A percentile compares a stretch with the other conserved stretches of the same genome.
Conservation (phyloP, 30 jellyfish, hydroid and myxozoan species). For the Calvadosia cruxmelitensis region DNA sequence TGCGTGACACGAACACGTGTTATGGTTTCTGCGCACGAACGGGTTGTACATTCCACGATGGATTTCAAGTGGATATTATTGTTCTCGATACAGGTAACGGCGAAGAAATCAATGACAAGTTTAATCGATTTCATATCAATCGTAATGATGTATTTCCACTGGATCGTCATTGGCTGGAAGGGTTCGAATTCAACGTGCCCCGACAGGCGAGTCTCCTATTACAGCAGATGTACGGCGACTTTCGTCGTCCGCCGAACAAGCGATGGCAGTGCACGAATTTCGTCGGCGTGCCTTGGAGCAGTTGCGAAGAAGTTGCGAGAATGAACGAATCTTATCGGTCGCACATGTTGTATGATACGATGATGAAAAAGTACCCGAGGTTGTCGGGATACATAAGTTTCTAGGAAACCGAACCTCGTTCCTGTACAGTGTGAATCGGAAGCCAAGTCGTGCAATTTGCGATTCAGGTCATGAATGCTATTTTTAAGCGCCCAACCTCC, state of each 20-base stretch:
- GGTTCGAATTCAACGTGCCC: conserved; percentile 46
- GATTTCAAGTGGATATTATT: conserved; percentile 59
- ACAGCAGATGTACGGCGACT: conserved; percentile 21
- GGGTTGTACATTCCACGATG: conserved; percentile 75
- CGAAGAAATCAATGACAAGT: not conserved
- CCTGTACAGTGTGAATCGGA: no score
- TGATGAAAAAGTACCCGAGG: not conserved
- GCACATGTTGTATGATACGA: not conserved
- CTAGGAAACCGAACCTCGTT: no score
- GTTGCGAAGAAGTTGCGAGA: conserved; percentile 22
- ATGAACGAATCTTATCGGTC: not conserved
- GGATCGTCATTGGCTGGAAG: conserved; percentile 38
- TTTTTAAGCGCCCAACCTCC: no score
- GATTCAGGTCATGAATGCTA: no score
- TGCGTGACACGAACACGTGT: conserved; percentile 63
- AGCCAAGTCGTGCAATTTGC: no score
- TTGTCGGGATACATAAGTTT: not conserved
- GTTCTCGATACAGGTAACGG: conserved; percentile 32
- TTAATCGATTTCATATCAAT: conserved; percentile 3
- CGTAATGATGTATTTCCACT: conserved; percentile 45
- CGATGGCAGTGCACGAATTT: conserved; percentile 5
- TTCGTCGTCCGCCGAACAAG: conserved; percentile 10
- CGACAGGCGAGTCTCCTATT: conserved; percentile 8
- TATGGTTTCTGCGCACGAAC: conserved; percentile 43
- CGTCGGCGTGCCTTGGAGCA: conserved; percentile 71